Base-by-base conservation (phyloP, 1,140 invertebrate species). In the Odontomachus brunneus region DNA sequence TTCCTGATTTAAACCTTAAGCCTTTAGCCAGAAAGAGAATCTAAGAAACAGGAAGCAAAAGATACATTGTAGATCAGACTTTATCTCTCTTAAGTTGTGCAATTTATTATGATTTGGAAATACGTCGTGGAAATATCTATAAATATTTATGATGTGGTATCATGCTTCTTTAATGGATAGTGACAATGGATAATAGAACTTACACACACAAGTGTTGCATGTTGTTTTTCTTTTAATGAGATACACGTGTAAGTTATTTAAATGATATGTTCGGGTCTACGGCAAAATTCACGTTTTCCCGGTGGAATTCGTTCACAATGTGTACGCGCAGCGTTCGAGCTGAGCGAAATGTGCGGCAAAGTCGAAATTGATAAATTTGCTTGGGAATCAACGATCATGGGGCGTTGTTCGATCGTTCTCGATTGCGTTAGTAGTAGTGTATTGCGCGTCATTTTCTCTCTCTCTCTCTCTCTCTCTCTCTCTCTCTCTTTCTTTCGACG, bases 101-200 rank as follows among this genome's bases (percentile, higher is more conserved):
- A n/a, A 44, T 44, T 44, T 44, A 11, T 44, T 44, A 11, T 44
- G 3, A 44, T 44, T 11, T 1, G 9, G 38, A 44, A 44, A 44
- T 0, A 11, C 29, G 29, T 33, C 29, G 5, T 44, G 9, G 38
- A 33, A 33, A 44, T 44, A 11, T 7, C 3, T 44, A 11, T 44
- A 44, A 44, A 11, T 44, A 44, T 11, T 11, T 44, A 44, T 7
- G 38, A 9, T 11, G 38, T 7, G 38, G 38, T 11, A 44, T 11
- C 38, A 44, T 44, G 38, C 38, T 44, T 11, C 38, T 44, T 44
- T 44, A 11, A 44, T 44, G 9, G 38, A 44, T 44, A 44, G 9
- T 44, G 65, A 69, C 88, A 87, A 84, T 87, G 62, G 74, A 88
- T 88, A 87, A 84, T 84, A 65, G 75, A 84, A 88, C 48, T 88